Evolutionary conservation across 2,888 invertebrate species (phyloP), one percentile per base, ranked within the genome.

Genomic region (Byasa hedistus): DNA sequence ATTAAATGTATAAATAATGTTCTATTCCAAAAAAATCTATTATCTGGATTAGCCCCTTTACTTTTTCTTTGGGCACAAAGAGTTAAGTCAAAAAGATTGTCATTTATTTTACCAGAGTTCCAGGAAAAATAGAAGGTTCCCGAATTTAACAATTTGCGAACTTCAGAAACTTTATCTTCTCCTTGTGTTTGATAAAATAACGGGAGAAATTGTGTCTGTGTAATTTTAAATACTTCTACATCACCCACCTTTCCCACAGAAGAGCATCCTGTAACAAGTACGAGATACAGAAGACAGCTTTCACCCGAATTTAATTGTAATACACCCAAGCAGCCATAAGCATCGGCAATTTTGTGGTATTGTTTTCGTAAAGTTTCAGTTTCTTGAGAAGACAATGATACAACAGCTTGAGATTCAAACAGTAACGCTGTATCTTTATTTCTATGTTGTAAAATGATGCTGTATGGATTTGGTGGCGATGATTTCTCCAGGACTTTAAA

Each of bases 21-120:
- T 76, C 98, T 95, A 86, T 99, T 99, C 99, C 99, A 99, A 84
- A 99, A 99, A 86, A 99, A 99, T 81, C 99, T 94, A 80, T 98
- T 98, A 87, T 99, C 99, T 57, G 98, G 96, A 73, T 93, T 93
- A 21, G 92, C 93, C 15, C 96, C 96, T 82, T 95, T 96, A 72
- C 95, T 94, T 77, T 96, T 94, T 74, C 98, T 94, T 91, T 99
- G 99, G 62, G 98, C 97, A 86, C 98, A 98, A 65, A 99, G 89
- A 19, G 98, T 99, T 68, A 99, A 94, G 92, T 99, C 99, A 81
- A 98, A 95, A 59, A 95, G 93, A 75, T 84, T 87, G 63, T 86
- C 85, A 74, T 81, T 85, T 48, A 73, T 75, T 80, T 87, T 89
- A 3, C 92, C 91, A 55, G 92, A 84, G 55, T 94, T 94, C 96